Evolutionary conservation across 2,113 vertebrate species (phyloP).

Genomic region (Zapornia atra): DNA sequence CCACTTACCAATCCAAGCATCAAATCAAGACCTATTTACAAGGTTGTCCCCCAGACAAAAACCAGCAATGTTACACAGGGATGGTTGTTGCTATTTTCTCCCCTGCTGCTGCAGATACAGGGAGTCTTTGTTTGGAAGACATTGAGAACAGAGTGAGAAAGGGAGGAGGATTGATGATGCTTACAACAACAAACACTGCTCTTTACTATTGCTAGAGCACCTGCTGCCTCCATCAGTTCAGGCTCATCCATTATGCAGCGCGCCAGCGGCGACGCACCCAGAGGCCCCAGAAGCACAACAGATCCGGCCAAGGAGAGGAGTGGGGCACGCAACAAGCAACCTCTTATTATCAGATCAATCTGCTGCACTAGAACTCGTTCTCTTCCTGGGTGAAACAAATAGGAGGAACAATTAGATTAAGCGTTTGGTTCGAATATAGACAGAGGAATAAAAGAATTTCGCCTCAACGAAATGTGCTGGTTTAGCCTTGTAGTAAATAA

Average conservation of each 20-base stretch:
- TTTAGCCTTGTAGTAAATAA: neutral
- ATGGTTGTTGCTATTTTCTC: neutral
- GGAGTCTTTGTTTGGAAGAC: conserved; percentile 48
- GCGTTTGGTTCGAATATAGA: neutral
- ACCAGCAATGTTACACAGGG: neutral
- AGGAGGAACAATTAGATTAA: neutral
- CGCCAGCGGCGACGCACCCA: neutral
- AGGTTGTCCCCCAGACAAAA: neutral
- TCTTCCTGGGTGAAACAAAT: neutral
- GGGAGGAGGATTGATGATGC: neutral
- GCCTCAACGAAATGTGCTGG: neutral
- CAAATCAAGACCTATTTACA: neutral
- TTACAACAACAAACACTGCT: conserved; percentile 57
- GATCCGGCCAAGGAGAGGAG: neutral
- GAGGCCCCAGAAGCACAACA: neutral
- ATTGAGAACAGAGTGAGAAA: neutral
- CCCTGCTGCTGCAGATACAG: conserved; percentile 10
- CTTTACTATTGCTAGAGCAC: conserved; percentile 63
- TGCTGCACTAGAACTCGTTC: neutral
- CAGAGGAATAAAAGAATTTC: neutral
- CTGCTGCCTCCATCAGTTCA: conserved; percentile 62
- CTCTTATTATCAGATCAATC: neutral
- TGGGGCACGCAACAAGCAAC: neutral
- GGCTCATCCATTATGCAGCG: conserved; percentile 68
- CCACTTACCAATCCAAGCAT: neutral